These are phyloP conservation scores for Mionectes macconnelli DNA, from an alignment of 2,113 vertebrate species.

Conservation along the genomic window DNA sequence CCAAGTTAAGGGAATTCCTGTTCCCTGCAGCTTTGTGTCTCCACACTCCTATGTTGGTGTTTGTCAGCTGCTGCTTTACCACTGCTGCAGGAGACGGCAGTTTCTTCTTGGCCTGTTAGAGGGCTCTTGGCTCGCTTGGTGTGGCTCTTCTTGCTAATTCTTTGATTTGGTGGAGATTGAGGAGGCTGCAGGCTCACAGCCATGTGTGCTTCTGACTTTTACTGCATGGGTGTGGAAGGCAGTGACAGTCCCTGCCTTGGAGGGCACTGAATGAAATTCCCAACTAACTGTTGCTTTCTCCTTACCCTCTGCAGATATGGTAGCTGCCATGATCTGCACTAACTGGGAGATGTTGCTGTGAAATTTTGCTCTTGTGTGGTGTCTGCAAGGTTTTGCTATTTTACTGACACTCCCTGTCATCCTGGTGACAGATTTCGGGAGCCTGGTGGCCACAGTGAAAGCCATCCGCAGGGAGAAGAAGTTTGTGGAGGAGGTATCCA, in stretches of 20 bases:
- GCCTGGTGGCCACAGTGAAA: conserved; percentile 80
- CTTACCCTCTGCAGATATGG: neutral
- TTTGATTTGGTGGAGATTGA: neutral
- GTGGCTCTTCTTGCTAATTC: neutral
- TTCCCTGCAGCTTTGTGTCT: neutral
- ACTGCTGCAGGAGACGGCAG: neutral
- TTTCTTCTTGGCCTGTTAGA: neutral
- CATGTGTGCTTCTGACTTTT: neutral
- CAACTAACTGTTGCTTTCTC: neutral
- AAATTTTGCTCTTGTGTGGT: neutral
- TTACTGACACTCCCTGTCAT: neutral
- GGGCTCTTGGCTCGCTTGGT: neutral
- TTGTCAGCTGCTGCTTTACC: neutral
- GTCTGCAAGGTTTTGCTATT: neutral
- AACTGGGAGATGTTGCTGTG: neutral
- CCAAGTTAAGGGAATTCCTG: neutral
- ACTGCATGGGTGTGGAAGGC: neutral
- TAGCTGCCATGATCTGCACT: neutral
- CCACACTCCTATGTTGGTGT: neutral
- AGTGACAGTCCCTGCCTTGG: neutral
- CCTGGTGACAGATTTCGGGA: conserved; percentile 79
- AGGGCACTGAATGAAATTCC: neutral
- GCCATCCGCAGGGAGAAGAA: conserved; percentile 88
- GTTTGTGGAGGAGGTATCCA: conserved; percentile 88
- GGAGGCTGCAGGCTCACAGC: neutral